Base-by-base conservation (phyloP, 2,797 vertebrate genomes). In the Sarcoramphus papa region DNA sequence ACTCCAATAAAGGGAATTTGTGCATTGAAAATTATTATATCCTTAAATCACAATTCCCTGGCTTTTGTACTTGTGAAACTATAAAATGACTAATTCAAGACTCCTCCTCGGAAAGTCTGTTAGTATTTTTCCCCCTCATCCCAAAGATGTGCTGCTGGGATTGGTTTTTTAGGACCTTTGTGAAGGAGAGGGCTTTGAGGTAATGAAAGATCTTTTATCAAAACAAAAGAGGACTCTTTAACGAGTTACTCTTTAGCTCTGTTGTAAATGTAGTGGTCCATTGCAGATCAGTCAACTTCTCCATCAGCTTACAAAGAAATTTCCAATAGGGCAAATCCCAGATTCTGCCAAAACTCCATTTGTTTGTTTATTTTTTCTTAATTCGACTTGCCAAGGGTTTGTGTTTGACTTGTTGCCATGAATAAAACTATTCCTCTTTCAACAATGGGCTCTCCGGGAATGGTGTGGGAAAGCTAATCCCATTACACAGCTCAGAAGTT, bases 381-480 rank as follows among this genome's bases (percentile, higher is more conserved):
- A 83, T 95, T 96, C 94, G 64, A 77, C 75, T 93, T 95, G 81
- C 88, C 91, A 95, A 93, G 88, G 69, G 53, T 83, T 96, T 95
- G 81, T 93, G 54, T 96, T 93, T 95, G 88, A 95, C 94, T 97
- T 95, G 75, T 72, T 93, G 57, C 92, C 89, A 81, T 88, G 91
- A 97, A 95, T 95, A 90, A 96, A 94, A 94, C 86, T 83, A 94
- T 94, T 95, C 75, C 90, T 91, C 72, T 63, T 89, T 85, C 14
- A 28, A 93, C 93, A 95, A 83, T 94, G 43, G 88, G 53, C 84
- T 88, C 78, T 92, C 84, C 24, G 18, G 94, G 93, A 96, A 83
- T 62, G 84, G 75, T 95, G 91, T 94, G 95, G 93, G 93, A 97
- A 93, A 91, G 81, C 84, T 97, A 95, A 97, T 95, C 95, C 78